phyloP scores from a whole-genome alignment of 2,797 vertebrate genomes.

The Rhinella marina region DNA sequence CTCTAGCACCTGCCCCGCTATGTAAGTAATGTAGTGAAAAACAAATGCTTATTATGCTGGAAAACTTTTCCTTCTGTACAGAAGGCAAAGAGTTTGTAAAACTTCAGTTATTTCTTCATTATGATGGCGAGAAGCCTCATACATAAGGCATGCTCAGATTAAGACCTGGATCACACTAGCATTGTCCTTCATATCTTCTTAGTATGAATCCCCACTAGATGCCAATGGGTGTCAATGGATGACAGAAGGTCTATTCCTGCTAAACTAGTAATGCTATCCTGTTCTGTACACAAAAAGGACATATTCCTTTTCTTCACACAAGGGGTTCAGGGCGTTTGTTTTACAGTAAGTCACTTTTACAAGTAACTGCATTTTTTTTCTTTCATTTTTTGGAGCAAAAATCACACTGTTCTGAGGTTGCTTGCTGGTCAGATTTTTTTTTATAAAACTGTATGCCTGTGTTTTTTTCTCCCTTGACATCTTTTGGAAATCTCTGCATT shows the following conservation, averaged over 20 bases:
- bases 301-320: too few relatives aligned
- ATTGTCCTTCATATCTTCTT: background rate
- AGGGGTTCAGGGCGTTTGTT: too few relatives aligned
- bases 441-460: too few relatives aligned
- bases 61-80: background rate
- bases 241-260: background rate
- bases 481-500: too few relatives aligned
- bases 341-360: too few relatives aligned
- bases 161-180: background rate
- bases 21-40: background rate
- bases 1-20: constrained; percentile 12
- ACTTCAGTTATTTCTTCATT: background rate
- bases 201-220: background rate
- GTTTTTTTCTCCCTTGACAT: too few relatives aligned
- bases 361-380: too few relatives aligned
- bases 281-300: too few relatives aligned
- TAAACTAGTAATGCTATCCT: too few relatives aligned
- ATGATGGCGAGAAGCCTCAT: background rate
- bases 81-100: background rate
- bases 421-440: too few relatives aligned
- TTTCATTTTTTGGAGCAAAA: too few relatives aligned
- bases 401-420: too few relatives aligned
- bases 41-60: background rate
- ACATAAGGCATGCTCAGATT: background rate
- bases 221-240: background rate